A percentile compares a stretch with the other conserved stretches of the same genome.
phyloP scores from a whole-genome alignment of 2,888 invertebrate species.

The Choristoneura rosaceana region DNA sequence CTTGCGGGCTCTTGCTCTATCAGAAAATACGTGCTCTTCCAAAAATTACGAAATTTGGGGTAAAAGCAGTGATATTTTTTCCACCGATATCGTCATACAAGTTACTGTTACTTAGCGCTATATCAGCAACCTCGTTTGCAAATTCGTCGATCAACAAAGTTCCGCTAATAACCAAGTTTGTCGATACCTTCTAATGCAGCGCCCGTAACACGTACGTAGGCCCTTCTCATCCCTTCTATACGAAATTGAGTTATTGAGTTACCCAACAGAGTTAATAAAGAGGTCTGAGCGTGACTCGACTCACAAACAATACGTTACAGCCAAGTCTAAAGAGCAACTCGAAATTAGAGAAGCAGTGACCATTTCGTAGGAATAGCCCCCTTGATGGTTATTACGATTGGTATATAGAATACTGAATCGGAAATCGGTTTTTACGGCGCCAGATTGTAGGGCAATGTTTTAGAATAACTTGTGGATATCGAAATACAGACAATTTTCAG shows the following conservation, averaged over 20 bases:
- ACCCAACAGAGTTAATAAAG: conserved; percentile 79
- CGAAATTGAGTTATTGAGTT: conserved; percentile 80
- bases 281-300: conserved; percentile 69
- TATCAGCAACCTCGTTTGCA: conserved; percentile 33
- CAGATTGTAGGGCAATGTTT: conserved; percentile 7
- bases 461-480: conserved; percentile 3
- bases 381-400: conserved; percentile 63
- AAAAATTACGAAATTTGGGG: too few relatives aligned
- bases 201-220: conserved; percentile 68
- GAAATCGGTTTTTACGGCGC: conserved; percentile 54
- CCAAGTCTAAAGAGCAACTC: conserved; percentile 47
- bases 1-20: too few relatives aligned
- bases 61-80: too few relatives aligned
- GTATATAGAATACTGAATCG: conserved; percentile 57
- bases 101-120: conserved; percentile 3
- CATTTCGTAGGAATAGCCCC: conserved; percentile 53
- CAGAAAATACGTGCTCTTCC: too few relatives aligned
- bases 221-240: conserved; percentile 74
- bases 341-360: conserved; percentile 60
- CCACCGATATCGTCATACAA: too few relatives aligned
- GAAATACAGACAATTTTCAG: neutral
- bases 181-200: conserved; percentile 59
- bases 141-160: conserved; percentile 40
- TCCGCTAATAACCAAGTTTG: conserved; percentile 46
- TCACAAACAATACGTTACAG: conserved; percentile 50